phyloP scores from a whole-genome alignment of 2,888 invertebrate genomes.

The Dendrolimus pini region DNA sequence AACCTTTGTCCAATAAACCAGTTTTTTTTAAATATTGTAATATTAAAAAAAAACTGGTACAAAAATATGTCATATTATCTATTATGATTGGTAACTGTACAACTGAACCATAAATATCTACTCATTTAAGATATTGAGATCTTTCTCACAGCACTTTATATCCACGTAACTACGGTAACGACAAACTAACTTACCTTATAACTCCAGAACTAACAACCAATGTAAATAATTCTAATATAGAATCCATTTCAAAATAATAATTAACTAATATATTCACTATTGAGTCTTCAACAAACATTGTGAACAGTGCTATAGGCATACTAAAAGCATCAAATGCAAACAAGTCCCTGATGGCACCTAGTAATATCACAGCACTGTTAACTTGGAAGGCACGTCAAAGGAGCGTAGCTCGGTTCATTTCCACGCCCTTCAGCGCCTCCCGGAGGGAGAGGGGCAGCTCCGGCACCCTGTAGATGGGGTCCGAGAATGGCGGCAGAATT shows the following conservation, averaged over 20 bases:
- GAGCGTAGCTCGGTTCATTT: conserved; percentile 34
- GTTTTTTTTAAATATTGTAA: too few species aligned
- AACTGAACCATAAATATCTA: too few species aligned
- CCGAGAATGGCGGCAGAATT: conserved; percentile 52
- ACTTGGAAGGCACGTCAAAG: conserved; percentile 23
- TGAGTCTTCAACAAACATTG: conserved; percentile 8
- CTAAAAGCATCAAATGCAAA: conserved; percentile 15
- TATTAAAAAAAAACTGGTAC: too few species aligned
- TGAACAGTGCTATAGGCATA: neutral
- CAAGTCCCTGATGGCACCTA: conserved; percentile 36
- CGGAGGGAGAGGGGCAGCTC: conserved; percentile 48
- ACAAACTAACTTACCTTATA: neutral
- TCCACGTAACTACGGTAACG: neutral
- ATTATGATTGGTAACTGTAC: too few species aligned
- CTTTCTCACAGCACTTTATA: conserved; percentile 57
- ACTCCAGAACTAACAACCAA: neutral
- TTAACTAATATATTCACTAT: conserved; percentile 15
- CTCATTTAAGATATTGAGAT: conserved; percentile 44
- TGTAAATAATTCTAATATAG: neutral
- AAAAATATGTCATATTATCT: too few species aligned
- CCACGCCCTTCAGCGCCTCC: conserved; percentile 45
- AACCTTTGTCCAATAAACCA: too few species aligned
- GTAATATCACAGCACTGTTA: conserved; percentile 32
- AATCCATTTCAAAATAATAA: conserved; percentile 3
- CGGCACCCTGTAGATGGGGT: conserved; percentile 57